Conservation (phyloP, 2,797 vertebrate species). For the Spinibarbus caldwelli region DNA sequence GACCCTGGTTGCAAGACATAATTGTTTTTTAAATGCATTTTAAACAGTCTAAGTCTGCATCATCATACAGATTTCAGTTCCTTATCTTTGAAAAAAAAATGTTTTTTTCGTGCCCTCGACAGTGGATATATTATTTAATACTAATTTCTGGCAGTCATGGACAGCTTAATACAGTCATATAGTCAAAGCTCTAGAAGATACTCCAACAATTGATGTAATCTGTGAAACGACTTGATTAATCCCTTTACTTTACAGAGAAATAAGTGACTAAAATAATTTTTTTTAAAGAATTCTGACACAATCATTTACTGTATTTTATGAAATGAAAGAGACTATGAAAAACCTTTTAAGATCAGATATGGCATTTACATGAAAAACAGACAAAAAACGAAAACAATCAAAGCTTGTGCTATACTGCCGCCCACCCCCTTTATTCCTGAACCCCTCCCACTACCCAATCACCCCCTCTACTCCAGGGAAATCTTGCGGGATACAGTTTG, state of each 20-base stretch:
- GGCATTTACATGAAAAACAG: slow-evolving; percentile 67
- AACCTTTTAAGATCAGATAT: slow-evolving; percentile 70
- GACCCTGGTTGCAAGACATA: background rate
- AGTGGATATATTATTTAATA: slow-evolving; percentile 17
- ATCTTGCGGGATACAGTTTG: slow-evolving; percentile 93
- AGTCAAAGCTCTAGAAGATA: slow-evolving; percentile 3
- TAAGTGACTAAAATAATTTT: background rate
- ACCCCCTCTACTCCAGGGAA: slow-evolving; percentile 68
- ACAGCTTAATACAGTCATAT: background rate
- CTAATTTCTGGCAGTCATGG: background rate
- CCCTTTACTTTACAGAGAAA: slow-evolving; percentile 13
- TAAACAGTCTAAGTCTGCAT: background rate
- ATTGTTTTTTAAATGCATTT: background rate
- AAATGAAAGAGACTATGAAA: slow-evolving; percentile 54
- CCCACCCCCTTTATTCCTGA: background rate
- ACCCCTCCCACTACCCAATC: slow-evolving; percentile 39
- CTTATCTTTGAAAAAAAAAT: slow-evolving; percentile 27
- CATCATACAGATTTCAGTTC: too few relatives aligned
- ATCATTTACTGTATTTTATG: slow-evolving; percentile 63
- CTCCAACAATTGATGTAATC: background rate
- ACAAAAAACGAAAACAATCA: slow-evolving; percentile 59
- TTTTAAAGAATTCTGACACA: slow-evolving; percentile 60
- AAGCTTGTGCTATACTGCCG: slow-evolving; percentile 65
- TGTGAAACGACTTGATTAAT: slow-evolving; percentile 12
- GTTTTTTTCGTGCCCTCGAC: slow-evolving; percentile 5